phyloP scores from a whole-genome alignment of 2,113 vertebrate species.

The Hemicordylus capensis region DNA sequence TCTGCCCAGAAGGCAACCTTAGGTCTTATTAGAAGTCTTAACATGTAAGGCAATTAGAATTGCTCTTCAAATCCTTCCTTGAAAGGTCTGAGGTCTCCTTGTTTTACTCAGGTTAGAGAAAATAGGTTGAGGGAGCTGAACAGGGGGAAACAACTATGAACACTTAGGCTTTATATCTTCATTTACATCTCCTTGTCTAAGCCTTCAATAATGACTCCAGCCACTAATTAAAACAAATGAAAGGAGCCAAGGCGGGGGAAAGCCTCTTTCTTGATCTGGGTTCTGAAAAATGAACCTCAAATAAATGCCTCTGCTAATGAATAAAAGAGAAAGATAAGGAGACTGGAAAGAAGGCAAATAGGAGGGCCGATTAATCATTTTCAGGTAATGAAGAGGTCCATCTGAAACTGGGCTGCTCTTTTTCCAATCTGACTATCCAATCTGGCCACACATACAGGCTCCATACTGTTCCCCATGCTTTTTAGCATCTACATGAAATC shows the following conservation, averaged over 20 bases:
- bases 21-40: not conserved
- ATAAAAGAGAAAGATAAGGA: not conserved
- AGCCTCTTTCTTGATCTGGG: not conserved
- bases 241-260: not conserved
- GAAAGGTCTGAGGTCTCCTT: not conserved
- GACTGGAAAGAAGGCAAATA: not conserved
- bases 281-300: conserved; percentile 24
- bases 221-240: conserved; percentile 8
- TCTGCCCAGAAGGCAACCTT: not conserved
- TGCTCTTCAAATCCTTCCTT: not conserved
- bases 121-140: not conserved
- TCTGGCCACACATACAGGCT: no score
- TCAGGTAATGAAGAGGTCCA: conserved; percentile 15
- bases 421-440: not conserved
- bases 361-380: not conserved
- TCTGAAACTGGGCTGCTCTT: not conserved
- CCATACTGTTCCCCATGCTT: no score
- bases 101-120: not conserved
- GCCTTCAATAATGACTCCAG: not conserved
- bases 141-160: not conserved
- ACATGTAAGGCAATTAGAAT: not conserved
- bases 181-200: conserved; percentile 7
- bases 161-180: not conserved
- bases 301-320: not conserved
- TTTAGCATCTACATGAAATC: no score